Percentiles rank a stretch among this genome's conserved stretches.
phyloP scores from a whole-genome alignment of 2,888 invertebrate genomes.

The Agrotis ipsilon region DNA sequence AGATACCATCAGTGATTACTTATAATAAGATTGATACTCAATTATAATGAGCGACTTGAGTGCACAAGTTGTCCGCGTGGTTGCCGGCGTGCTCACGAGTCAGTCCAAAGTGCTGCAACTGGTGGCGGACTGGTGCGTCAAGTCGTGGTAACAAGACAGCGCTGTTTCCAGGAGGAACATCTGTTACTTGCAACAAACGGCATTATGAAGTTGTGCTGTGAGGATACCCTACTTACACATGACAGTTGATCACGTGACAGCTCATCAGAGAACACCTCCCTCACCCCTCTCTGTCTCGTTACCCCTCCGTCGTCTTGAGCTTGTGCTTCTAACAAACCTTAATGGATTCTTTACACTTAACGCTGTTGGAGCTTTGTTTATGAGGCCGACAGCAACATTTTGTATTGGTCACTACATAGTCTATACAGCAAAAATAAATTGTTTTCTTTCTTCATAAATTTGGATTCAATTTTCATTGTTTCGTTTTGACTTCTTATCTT shows the following conservation, averaged over 20 bases:
- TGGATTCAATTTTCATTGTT: too few species aligned
- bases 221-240: not conserved
- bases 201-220: not conserved
- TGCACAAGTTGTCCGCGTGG: not conserved
- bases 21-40: not conserved
- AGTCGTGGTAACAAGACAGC: not conserved
- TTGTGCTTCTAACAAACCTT: conserved; percentile 36
- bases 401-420: too few species aligned
- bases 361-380: conserved; percentile 25
- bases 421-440: too few species aligned
- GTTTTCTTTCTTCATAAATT: too few species aligned
- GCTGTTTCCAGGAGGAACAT: not conserved
- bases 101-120: not conserved
- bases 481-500: too few species aligned
- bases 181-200: not conserved
- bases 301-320: not conserved
- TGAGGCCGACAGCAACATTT: not conserved
- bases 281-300: not conserved
- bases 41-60: not conserved
- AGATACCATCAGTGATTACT: not conserved
- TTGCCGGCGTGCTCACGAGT: too few species aligned
- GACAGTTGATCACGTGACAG: conserved; percentile 12
- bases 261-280: conserved; percentile 12
- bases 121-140: too few species aligned
- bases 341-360: conserved; percentile 40